phyloP scores from a whole-genome alignment of 2,797 vertebrate genomes.

The Platalea minor region DNA sequence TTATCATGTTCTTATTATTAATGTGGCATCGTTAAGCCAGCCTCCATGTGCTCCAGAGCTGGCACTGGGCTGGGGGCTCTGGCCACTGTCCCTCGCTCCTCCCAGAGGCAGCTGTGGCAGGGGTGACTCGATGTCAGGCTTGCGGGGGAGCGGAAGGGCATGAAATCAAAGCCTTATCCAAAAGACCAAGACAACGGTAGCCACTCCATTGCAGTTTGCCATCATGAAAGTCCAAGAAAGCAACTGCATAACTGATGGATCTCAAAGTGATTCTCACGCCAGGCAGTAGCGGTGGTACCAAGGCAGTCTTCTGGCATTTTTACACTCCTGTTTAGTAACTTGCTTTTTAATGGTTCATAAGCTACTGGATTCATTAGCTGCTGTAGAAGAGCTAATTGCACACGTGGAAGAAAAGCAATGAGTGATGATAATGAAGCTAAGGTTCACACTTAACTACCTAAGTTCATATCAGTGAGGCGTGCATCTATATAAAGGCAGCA shows the following conservation, averaged over 20 bases:
- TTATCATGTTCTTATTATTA: background rate
- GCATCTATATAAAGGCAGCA: background rate
- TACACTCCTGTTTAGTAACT: background rate
- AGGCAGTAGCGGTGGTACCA: rapidly evolving
- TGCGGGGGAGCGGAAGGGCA: background rate
- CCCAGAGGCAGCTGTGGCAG: background rate
- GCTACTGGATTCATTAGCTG: conserved; percentile 33
- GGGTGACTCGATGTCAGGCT: background rate
- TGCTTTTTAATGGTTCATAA: conserved; percentile 24
- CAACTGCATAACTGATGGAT: background rate
- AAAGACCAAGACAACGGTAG: background rate
- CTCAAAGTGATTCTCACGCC: background rate
- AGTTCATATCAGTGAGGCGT: background rate
- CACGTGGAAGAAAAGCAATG: background rate
- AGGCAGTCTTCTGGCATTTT: background rate
- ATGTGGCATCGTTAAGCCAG: background rate
- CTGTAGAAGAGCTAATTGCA: conserved; percentile 36
- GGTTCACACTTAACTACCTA: conserved; percentile 2
- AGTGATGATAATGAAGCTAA: conserved; percentile 30
- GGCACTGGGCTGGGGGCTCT: background rate
- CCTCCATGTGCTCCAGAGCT: background rate
- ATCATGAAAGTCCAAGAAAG: background rate
- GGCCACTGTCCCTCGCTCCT: background rate
- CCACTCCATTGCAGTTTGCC: background rate
- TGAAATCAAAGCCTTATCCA: background rate